Percentiles rank a stretch among this genome's conserved stretches.
Conservation (phyloP, 2,888 invertebrate genomes). For the Platycnemis pennipes region DNA sequence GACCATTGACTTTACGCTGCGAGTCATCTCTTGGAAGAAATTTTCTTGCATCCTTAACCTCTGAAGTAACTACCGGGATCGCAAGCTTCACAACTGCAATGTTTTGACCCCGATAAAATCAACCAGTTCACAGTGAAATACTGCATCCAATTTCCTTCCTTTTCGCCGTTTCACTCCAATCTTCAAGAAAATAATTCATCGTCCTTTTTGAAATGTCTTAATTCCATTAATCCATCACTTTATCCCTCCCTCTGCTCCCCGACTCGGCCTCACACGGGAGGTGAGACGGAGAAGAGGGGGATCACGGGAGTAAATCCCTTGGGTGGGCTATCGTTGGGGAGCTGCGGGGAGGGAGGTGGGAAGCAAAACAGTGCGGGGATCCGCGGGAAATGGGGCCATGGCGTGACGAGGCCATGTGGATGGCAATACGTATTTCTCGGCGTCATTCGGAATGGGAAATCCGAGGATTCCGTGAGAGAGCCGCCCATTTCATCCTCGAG, state of each 20-base stretch:
- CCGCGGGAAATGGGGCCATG: constrained; percentile 34
- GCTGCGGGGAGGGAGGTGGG: neutral
- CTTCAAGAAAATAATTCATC: neutral
- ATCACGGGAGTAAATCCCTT: neutral
- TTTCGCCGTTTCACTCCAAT: neutral
- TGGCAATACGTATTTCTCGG: neutral
- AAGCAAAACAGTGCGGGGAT: neutral
- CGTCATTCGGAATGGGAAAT: constrained; percentile 34
- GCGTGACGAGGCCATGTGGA: neutral
- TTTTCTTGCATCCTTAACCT: neutral
- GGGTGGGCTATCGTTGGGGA: neutral
- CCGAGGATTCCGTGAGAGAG: neutral
- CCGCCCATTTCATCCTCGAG: neutral
- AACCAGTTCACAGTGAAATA: neutral
- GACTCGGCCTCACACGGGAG: neutral
- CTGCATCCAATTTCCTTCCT: neutral
- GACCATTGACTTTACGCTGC: too few relatives aligned
- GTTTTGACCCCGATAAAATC: neutral
- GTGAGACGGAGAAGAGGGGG: neutral
- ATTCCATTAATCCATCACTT: constrained; percentile 24
- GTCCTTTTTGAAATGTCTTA: constrained; percentile 11
- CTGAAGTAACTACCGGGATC: neutral
- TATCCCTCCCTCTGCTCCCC: neutral
- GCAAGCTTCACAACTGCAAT: neutral
- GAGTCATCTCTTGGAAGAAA: neutral